Base-by-base conservation (phyloP, 1,140 invertebrate genomes). In the Polyergus mexicanus region DNA sequence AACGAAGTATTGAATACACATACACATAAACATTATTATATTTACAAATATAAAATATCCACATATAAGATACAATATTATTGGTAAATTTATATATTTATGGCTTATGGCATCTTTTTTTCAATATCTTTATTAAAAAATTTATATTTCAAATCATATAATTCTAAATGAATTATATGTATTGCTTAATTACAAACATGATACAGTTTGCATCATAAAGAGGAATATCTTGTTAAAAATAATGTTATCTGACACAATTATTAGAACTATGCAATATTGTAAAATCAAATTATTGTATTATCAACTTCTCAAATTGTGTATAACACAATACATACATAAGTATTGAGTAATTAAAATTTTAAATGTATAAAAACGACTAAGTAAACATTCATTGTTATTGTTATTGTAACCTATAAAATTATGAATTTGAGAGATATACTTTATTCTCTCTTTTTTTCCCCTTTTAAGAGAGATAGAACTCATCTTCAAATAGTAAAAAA, bases 21-120 rank as follows among this genome's bases (percentile, higher is more conserved):
- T 4, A 32, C 32, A 32, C 32, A 32, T 4, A 32, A 32, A 32
- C 32, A 32, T 16, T 60, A 13, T 66, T 68, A 54, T 35, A 35
- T 72, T 78, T 68, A 3, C 38, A 6, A 80, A 68, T 68, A 32
- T 38, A 51, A 65, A 25, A 54, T 41, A 80, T 4, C 5, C 19
- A 13, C 19, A 13, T 2, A 54, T 6, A n/a, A n/a, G n/a, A 51
- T 51, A 19, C 68, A 68, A 66, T 68, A 68, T 32, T 66, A 13
- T 51, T 41, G 11, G 66, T n/a, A 35, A 38, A 2, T 44, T 68
- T 54, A 56, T 35, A 7, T 35, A n/a, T n/a, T n/a, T n/a, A n/a
- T n/a, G n/a, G n/a, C n/a, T 10, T 25, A 1, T 66, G 56, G 10
- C 22, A 51, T 38, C 13, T 66, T 51, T 65, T 47, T 47, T 28